These are phyloP conservation scores for Physocephala rufipes DNA, from an alignment of 2,888 invertebrate genomes.

Conservation along the genomic window DNA sequence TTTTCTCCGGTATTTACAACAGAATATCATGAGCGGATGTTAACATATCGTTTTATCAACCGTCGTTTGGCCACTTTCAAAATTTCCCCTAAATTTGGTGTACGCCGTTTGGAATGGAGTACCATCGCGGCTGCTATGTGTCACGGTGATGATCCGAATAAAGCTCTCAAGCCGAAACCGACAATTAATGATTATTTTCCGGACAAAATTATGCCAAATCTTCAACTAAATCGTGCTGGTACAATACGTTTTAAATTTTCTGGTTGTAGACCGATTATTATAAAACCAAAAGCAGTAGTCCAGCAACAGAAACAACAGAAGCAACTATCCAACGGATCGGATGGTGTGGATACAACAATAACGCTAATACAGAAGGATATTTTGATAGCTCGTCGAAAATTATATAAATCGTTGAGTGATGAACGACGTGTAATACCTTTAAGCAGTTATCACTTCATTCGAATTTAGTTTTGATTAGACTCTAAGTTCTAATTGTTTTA, in stretches of 20 bases:
- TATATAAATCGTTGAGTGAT: constrained; percentile 61
- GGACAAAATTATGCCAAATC: constrained; percentile 52
- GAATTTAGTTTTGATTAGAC: constrained; percentile 42
- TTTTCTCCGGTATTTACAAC: no score
- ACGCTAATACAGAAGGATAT: constrained; percentile 51
- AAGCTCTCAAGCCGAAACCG: constrained; percentile 53
- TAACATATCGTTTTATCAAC: constrained; percentile 48
- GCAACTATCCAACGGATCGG: constrained; percentile 8
- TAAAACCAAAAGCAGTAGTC: constrained; percentile 55
- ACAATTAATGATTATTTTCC: constrained; percentile 54
- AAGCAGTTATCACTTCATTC: constrained; percentile 55
- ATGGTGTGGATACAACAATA: neutral
- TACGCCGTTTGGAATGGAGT: constrained; percentile 59
- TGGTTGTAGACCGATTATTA: constrained; percentile 59
- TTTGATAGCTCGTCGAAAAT: constrained; percentile 60
- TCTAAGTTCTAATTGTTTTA: neutral
- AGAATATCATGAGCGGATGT: constrained; percentile 55
- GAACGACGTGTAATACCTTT: constrained; percentile 51
- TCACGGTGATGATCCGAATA: constrained; percentile 61
- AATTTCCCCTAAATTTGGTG: constrained; percentile 55
- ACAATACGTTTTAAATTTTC: constrained; percentile 63
- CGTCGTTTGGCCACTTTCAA: constrained; percentile 53
- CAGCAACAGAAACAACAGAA: constrained; percentile 21
- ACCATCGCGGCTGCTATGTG: constrained; percentile 57
- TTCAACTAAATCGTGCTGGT: constrained; percentile 55